Evolutionary conservation across 2,113 vertebrate genomes (phyloP).

Genomic region (Halichoerus grypus): DNA sequence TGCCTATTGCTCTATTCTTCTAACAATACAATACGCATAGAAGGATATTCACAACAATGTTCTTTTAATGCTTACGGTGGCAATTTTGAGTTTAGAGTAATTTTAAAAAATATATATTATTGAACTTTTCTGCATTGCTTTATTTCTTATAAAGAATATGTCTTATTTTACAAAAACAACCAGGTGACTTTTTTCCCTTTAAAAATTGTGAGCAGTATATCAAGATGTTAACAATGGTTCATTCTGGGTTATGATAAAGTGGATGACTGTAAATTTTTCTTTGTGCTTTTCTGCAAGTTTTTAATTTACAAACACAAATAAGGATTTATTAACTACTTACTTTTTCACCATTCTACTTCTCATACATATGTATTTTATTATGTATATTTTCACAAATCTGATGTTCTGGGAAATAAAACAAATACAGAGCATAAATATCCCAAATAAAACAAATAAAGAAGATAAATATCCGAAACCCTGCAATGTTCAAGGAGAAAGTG

Average conservation of each 20-base stretch:
- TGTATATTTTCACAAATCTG: background rate
- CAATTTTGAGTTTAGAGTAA: background rate
- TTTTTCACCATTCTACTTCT: background rate
- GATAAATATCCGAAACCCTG: background rate
- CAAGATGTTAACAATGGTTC: background rate
- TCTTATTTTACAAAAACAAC: slow-evolving; percentile 15
- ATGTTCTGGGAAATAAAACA: background rate
- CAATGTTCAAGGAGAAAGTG: background rate
- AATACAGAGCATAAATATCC: background rate
- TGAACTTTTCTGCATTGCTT: background rate
- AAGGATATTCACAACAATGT: background rate
- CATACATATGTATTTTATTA: background rate
- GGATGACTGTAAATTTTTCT: background rate
- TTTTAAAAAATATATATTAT: background rate
- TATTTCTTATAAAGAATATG: background rate
- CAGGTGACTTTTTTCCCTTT: background rate
- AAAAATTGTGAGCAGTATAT: slow-evolving; percentile 14
- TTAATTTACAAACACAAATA: background rate
- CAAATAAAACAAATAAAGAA: slow-evolving; percentile 19
- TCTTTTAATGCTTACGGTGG: background rate
- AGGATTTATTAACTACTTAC: background rate
- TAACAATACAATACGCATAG: background rate
- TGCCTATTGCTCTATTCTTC: background rate
- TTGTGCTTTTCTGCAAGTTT: slow-evolving; percentile 2
- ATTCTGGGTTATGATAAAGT: slow-evolving; percentile 2